phyloP scores from a whole-genome alignment of 2,888 invertebrate species.

The Troides helena region DNA sequence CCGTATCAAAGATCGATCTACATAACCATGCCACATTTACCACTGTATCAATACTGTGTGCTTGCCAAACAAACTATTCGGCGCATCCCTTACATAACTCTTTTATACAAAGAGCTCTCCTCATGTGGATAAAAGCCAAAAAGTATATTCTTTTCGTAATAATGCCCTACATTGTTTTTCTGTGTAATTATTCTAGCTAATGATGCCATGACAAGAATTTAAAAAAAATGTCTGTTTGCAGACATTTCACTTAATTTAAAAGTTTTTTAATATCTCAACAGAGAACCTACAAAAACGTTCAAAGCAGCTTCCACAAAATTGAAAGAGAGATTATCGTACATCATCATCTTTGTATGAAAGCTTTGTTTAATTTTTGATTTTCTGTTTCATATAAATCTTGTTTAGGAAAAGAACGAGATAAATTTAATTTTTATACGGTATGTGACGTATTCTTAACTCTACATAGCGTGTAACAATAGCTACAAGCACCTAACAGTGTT shows the following conservation, averaged over 20 bases:
- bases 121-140: conserved; percentile 27
- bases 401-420: too few relatives aligned
- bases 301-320: too few relatives aligned
- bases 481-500: too few relatives aligned
- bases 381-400: too few relatives aligned
- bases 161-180: conserved; percentile 5
- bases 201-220: neutral
- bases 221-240: neutral
- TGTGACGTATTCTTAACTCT: too few relatives aligned
- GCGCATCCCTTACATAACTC: conserved; percentile 10
- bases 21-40: neutral
- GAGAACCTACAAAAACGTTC: too few relatives aligned
- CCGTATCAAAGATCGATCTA: neutral
- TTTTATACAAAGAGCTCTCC: conserved; percentile 21
- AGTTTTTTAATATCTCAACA: neutral
- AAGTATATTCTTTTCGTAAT: conserved; percentile 15
- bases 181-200: neutral
- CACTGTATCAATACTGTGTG: neutral
- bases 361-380: too few relatives aligned
- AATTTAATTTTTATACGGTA: too few relatives aligned
- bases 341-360: too few relatives aligned
- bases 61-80: conserved; percentile 10
- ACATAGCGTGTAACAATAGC: too few relatives aligned
- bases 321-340: too few relatives aligned
- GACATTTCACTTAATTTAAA: neutral